These are phyloP conservation scores for Melinaea marsaeus DNA, from an alignment of 2,888 invertebrate species.

Conservation along the genomic window DNA sequence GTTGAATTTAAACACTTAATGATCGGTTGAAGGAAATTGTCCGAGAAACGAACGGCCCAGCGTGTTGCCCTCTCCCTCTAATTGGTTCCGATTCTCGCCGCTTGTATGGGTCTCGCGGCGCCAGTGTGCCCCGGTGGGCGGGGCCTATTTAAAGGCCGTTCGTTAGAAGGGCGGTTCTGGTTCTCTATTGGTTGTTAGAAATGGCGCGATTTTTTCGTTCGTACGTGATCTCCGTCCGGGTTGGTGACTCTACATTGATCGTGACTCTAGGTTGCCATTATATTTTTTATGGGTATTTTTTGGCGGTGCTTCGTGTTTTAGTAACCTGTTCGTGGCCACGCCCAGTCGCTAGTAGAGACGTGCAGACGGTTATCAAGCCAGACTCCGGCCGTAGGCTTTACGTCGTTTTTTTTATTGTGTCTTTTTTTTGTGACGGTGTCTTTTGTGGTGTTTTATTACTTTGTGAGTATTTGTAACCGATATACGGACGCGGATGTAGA, in stretches of 20 bases:
- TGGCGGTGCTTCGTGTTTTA: slow-evolving; percentile 68
- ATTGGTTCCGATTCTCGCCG: slow-evolving; percentile 60
- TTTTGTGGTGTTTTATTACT: slow-evolving; percentile 55
- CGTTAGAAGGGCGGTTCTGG: slow-evolving; percentile 47
- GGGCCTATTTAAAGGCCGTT: slow-evolving; percentile 51
- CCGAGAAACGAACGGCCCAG: slow-evolving; percentile 74
- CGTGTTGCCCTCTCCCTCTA: slow-evolving; percentile 61
- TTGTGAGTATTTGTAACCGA: slow-evolving; percentile 29
- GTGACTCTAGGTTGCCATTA: slow-evolving; percentile 72
- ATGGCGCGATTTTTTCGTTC: slow-evolving; percentile 66
- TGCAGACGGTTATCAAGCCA: slow-evolving; percentile 67
- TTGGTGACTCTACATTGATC: slow-evolving; percentile 73
- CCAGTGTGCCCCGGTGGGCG: slow-evolving; percentile 53
- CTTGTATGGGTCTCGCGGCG: slow-evolving; percentile 64
- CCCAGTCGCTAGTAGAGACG: slow-evolving; percentile 61
- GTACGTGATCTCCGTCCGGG: slow-evolving; percentile 66
- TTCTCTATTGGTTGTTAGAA: slow-evolving; percentile 50
- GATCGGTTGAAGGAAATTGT: slow-evolving; percentile 78
- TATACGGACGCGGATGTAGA: neutral
- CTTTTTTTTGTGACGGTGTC: slow-evolving; percentile 55
- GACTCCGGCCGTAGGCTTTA: slow-evolving; percentile 62
- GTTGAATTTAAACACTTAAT: slow-evolving; percentile 78
- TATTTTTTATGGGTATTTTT: slow-evolving; percentile 77
- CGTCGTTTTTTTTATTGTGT: slow-evolving; percentile 50
- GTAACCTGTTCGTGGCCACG: slow-evolving; percentile 74